Evolutionary conservation across 2,888 invertebrate species (phyloP).

Genomic region (Nomada ruficornis): DNA sequence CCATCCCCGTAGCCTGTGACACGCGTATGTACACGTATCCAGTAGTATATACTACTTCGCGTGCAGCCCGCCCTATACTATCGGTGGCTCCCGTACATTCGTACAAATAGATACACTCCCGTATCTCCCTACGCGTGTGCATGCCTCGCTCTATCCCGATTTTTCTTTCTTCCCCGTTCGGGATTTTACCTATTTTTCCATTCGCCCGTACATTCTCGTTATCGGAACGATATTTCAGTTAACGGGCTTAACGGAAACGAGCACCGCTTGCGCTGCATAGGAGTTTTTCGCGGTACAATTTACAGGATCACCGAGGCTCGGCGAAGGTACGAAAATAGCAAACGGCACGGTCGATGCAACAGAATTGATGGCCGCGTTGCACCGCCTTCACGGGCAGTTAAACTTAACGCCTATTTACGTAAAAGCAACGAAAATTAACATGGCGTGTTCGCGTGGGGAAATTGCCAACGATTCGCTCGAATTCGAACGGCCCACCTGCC

Average conservation of each 20-base stretch:
- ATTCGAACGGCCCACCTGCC: constrained; percentile 13
- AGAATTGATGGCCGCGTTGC: constrained; percentile 41
- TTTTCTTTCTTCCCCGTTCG: constrained; percentile 3
- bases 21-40: neutral
- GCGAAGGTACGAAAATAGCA: constrained; percentile 24
- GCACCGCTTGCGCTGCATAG: constrained; percentile 15
- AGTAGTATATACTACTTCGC: constrained; percentile 6
- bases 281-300: constrained; percentile 38
- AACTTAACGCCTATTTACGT: constrained; percentile 62
- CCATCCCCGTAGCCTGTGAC: constrained; percentile 59
- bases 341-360: constrained; percentile 22
- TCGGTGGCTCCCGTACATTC: constrained; percentile 16
- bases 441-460: constrained; percentile 19
- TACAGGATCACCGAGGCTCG: constrained; percentile 33
- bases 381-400: constrained; percentile 54
- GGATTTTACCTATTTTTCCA: constrained; percentile 26
- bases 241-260: constrained; percentile 71
- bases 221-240: constrained; percentile 79
- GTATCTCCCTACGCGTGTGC: constrained; percentile 10
- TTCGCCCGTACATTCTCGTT: constrained; percentile 75
- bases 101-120: constrained; percentile 51
- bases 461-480: constrained; percentile 36
- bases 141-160: neutral
- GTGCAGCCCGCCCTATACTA: constrained; percentile 1
- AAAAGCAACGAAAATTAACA: constrained; percentile 58